Evolutionary conservation across 1,140 invertebrate species (phyloP).

Genomic region (Acromyrmex heyeri): DNA sequence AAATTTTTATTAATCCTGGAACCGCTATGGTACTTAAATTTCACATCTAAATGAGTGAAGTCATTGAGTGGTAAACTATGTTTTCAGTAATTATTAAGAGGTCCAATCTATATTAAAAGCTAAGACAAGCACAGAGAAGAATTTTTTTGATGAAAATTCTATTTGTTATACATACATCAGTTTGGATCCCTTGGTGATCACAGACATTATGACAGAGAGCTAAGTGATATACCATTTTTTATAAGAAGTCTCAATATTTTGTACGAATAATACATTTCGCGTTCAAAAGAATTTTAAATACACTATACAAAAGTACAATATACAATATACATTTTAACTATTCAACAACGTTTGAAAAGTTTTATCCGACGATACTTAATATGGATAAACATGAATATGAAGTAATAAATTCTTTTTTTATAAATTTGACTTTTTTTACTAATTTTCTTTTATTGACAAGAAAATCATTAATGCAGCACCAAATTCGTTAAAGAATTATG

Average conservation of each 20-base stretch:
- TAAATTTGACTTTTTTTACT: background rate
- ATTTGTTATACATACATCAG: too few relatives aligned
- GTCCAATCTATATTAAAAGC: too few relatives aligned
- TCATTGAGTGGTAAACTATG: too few relatives aligned
- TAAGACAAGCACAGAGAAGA: too few relatives aligned
- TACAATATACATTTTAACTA: background rate
- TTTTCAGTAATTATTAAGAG: too few relatives aligned
- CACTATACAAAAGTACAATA: background rate
- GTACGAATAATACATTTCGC: background rate
- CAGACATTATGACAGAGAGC: too few relatives aligned
- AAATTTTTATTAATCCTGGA: background rate
- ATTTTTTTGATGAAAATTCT: too few relatives aligned
- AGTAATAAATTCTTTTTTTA: background rate
- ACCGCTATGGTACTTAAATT: too few relatives aligned
- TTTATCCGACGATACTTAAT: background rate
- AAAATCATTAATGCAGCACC: background rate
- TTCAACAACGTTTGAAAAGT: background rate
- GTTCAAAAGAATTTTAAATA: background rate
- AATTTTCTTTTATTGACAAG: background rate
- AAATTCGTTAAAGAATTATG: background rate
- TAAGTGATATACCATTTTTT: background rate
- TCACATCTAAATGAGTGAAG: too few relatives aligned
- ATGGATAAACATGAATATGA: background rate
- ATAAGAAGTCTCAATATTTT: background rate
- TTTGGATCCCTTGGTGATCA: too few relatives aligned